These are phyloP conservation scores for Trissoscelio sp. DNA, from an alignment of 2,888 invertebrate species.

Conservation along the genomic window DNA sequence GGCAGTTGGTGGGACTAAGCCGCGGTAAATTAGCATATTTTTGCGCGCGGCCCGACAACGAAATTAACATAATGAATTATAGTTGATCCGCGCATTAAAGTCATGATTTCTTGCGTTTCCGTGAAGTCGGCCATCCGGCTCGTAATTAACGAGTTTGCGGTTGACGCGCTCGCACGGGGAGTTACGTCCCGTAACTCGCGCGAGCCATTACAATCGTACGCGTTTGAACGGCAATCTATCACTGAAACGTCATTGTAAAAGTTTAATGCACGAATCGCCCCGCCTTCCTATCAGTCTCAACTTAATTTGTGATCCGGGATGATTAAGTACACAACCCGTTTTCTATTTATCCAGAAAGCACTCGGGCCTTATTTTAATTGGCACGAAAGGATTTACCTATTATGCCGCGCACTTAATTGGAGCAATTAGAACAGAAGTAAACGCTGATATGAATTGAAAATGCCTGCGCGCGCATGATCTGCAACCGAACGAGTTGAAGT, in stretches of 20 bases:
- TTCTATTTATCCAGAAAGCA: not conserved
- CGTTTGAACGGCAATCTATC: constrained; percentile 67
- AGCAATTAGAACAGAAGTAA: constrained; percentile 25
- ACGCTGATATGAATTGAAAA: constrained; percentile 35
- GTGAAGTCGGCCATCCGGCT: constrained; percentile 53
- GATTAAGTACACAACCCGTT: constrained; percentile 4
- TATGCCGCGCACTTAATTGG: constrained; percentile 31
- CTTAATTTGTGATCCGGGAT: constrained; percentile 23
- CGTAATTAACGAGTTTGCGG: constrained; percentile 65
- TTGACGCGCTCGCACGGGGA: constrained; percentile 55
- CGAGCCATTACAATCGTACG: constrained; percentile 58
- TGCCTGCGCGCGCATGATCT: constrained; percentile 25
- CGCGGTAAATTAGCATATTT: constrained; percentile 65
- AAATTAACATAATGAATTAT: constrained; percentile 67
- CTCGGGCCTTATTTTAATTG: constrained; percentile 33
- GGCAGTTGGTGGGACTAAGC: constrained; percentile 42
- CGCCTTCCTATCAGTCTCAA: constrained; percentile 20
- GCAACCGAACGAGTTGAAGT: constrained; percentile 6
- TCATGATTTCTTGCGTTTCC: constrained; percentile 67
- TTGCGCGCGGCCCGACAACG: constrained; percentile 52
- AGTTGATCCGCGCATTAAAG: constrained; percentile 61
- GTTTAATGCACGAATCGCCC: constrained; percentile 62
- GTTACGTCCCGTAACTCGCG: constrained; percentile 45
- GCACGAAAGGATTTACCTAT: constrained; percentile 14
- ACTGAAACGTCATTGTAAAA: constrained; percentile 67